Base-by-base conservation (phyloP, 2,888 invertebrate genomes). In the Callyntrura guangdongensis region DNA sequence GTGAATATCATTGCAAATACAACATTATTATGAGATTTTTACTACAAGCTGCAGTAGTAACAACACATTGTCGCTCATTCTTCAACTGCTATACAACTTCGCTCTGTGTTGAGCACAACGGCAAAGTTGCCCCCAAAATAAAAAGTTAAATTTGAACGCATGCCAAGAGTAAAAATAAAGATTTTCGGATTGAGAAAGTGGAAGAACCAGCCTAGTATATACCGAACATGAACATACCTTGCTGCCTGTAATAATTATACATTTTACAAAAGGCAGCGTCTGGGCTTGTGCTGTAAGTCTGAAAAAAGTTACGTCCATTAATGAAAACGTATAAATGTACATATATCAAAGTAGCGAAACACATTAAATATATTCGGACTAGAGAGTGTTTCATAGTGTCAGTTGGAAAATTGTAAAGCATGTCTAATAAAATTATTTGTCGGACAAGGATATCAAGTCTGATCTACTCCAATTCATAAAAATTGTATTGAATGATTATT, bases 131-230 rank as follows among this genome's bases (percentile, higher is more conserved):
- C 89, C 89, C 91, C 64, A 91, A 92, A 92, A 92, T 91, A 91
- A 91, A 91, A 92, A 82, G 85, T 53, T 72, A 88, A 87, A 53
- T 22, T 92, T 91, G 91, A 89, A 53, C 47, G n/a, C 8, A 12
- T 84, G 91, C 92, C 91, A 92, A 92, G 88, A 86, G 90, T 92
- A 92, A 92, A 92, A 92, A 92, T 92, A 92, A 92, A 91, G 89
- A 92, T 91, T 91, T 90, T 88, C 86, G 59, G 47, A 87, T 90
- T 72, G 79, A 87, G 79, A 87, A 87, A 85, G 89, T 27, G 45
- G 20, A 36, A 59, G 59, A 59, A 59, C n/a, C 4, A 59, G 17
- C 4, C 59, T 17, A 59, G 59, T 59, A 59, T 8, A 59, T 5
- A 14, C 12, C 5, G 56, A 56, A 12, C 56, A 56, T 59, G n/a